Evolutionary conservation across 1,140 invertebrate genomes (phyloP), one percentile per base, ranked within the genome.

Genomic region (Parasteatoda tepidariorum): DNA sequence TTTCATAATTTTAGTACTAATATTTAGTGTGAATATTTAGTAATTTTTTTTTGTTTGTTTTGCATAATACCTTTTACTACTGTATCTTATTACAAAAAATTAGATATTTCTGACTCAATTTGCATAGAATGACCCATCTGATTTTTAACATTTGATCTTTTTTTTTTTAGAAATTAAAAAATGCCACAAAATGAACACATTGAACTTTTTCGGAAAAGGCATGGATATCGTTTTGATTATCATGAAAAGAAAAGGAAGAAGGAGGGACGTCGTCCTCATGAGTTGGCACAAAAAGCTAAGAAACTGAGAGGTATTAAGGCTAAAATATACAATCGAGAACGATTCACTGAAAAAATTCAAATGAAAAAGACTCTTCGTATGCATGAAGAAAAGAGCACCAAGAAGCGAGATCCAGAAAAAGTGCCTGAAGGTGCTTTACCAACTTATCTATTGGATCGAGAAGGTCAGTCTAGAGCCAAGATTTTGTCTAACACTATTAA

Each of bases 111-210:
- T n/a, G n/a, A n/a, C n/a, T n/a, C n/a, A n/a, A n/a, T n/a, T n/a
- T n/a, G n/a, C n/a, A n/a, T n/a, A n/a, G n/a, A n/a, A n/a, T n/a
- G 18, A 9, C 18, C 18, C 41, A 48, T 26, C 7, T 61, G 22
- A 61, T 61, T 61, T 15, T 11, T 11, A 61, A 61, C 57, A 6
- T 11, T 22, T 59, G 11, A n/a, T n/a, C n/a, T n/a, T 70, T 70
- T 70, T 22, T 30, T 28, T 41, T 70, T 26, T 24, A 38, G 34
- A 6, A 5, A 28, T 38, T 7, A 2, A 78, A 94, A 87, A 87
- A 98, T 98, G 98, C 98, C 98, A 87, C 98, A 99, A 91, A 99
- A 99, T 93, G 98, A 99, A 89, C 97, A 99, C 90, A 99, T 99
- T 90, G 98, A 99, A 87, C 92, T 98, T 68, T 96, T 98, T 89